Conservation (phyloP, 1,140 invertebrate species). For the Meloidogyne hapla region DNA sequence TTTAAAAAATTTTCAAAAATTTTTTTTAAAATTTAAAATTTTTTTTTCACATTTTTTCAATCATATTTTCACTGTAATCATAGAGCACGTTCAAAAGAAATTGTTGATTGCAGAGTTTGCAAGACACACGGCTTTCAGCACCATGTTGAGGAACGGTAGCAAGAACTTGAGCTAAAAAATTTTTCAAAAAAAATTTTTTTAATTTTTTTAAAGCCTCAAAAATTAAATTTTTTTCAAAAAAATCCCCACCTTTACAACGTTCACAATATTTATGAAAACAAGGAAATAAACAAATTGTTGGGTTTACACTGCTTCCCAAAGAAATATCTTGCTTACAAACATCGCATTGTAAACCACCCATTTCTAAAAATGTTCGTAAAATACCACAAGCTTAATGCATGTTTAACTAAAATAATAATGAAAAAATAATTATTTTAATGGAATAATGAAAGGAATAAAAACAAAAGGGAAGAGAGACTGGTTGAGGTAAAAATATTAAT, state of each 20-base stretch:
- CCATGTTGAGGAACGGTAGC: neutral
- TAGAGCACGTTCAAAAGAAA: conserved; percentile 17
- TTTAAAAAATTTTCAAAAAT: neutral
- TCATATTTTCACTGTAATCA: conserved; percentile 21
- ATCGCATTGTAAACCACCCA: neutral
- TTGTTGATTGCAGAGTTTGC: conserved; percentile 20
- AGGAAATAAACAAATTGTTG: conserved; percentile 21
- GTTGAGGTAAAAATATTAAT: too few species aligned
- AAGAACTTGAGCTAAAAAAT: neutral
- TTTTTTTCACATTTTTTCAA: conserved; percentile 18
- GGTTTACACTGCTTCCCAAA: neutral
- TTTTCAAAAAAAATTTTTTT: neutral
- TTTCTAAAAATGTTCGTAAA: too few species aligned
- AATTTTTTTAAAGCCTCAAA: too few species aligned
- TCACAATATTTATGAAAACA: conserved; percentile 29
- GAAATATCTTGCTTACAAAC: neutral
- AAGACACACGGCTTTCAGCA: conserved; percentile 10
- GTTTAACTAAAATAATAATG: too few species aligned
- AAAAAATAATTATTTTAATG: too few species aligned
- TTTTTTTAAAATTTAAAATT: neutral
- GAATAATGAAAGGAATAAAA: too few species aligned
- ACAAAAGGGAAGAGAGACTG: too few species aligned
- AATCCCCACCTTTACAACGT: conserved; percentile 16
- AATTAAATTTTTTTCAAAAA: too few species aligned
- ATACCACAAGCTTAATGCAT: too few species aligned